Evolutionary conservation across 2,888 invertebrate genomes (phyloP), one percentile per base, ranked within the genome.

Genomic region (Cataglyphis livida): DNA sequence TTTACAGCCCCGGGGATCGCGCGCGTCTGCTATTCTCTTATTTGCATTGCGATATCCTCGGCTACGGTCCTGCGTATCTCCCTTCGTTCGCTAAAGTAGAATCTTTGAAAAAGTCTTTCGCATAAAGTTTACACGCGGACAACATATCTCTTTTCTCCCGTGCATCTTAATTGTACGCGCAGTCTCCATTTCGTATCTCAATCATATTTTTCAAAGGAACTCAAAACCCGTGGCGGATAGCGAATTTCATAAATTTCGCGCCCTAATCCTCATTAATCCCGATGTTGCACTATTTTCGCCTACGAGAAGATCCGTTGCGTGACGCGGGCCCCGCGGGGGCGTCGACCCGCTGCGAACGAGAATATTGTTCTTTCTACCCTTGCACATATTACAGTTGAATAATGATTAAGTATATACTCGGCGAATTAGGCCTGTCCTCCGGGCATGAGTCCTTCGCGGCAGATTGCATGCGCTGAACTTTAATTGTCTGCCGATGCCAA

Each of bases 331-430:
- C 57, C 0, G 25, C 61, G 18, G 66, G 21, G 41, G 41, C 70
- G 44, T 48, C 62, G 68, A 61, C 38, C 48, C 65, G 70, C 65
- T 64, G 71, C 86, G 88, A 90, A 90, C 75, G 83, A 73, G 87
- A 86, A 90, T 93, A 93, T 93, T 93, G 92, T 93, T 93, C 92
- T 93, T 93, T 92, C 93, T 90, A 90, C 92, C 94, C 94, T 91
- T 93, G 92, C 91, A 51, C 51, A 93, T 93, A 93, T 93, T 94
- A 93, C 91, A 94, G 93, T 91, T 87, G 91, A 93, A 91, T 92
- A 91, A 92, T 92, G 93, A 94, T 93, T 93, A 92, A 91, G 90
- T 90, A 89, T 90, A 79, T 79, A 91, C 88, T 84, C 70, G 89
- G 84, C 86, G 92, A 93, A 91, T 93, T 93, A 91, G 92, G 91